A percentile compares a stretch with the other conserved stretches of the same genome.
Evolutionary conservation across 2,113 vertebrate species (phyloP).

Genomic region (Phoenicopterus ruber): DNA sequence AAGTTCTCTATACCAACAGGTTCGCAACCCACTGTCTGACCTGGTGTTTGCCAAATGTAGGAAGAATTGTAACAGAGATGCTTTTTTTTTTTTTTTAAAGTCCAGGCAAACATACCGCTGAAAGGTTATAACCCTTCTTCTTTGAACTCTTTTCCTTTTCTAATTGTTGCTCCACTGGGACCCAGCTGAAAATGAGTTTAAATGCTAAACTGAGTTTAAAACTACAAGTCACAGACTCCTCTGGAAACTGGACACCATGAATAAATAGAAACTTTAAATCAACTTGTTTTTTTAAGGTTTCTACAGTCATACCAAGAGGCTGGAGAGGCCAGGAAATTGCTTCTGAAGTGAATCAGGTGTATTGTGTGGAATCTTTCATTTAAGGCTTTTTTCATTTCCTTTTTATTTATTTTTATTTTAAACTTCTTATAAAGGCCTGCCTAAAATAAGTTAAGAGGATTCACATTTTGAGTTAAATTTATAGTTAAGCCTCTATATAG

Average conservation of each 20-base stretch:
- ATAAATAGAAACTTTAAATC: constrained; percentile 78
- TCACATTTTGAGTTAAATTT: constrained; percentile 26
- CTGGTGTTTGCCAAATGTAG: background rate
- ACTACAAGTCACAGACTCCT: constrained; percentile 66
- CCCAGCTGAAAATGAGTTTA: constrained; percentile 78
- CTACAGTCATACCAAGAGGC: constrained; percentile 51
- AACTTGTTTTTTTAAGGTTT: constrained; percentile 73
- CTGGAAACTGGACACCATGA: constrained; percentile 74
- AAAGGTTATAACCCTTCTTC: constrained; percentile 61
- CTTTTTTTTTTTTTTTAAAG: background rate
- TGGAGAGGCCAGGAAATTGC: constrained; percentile 57
- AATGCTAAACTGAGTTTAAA: constrained; percentile 80
- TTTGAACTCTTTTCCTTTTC: constrained; percentile 70
- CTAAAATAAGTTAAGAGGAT: constrained; percentile 64
- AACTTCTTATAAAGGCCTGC: constrained; percentile 14
- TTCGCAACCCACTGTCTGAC: background rate
- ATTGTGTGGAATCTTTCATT: constrained; percentile 57
- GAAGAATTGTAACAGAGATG: background rate
- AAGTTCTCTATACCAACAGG: background rate
- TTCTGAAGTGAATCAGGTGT: constrained; percentile 73
- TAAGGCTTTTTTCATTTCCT: constrained; percentile 61
- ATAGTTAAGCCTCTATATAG: constrained; percentile 21
- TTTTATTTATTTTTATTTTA: constrained; percentile 58
- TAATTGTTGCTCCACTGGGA: constrained; percentile 74
- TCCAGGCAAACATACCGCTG: background rate